Percentiles rank a stretch among this genome's conserved stretches.
These are phyloP conservation scores for Mactra quadrangularis DNA, from an alignment of 1,140 invertebrate species.

Conservation along the genomic window DNA sequence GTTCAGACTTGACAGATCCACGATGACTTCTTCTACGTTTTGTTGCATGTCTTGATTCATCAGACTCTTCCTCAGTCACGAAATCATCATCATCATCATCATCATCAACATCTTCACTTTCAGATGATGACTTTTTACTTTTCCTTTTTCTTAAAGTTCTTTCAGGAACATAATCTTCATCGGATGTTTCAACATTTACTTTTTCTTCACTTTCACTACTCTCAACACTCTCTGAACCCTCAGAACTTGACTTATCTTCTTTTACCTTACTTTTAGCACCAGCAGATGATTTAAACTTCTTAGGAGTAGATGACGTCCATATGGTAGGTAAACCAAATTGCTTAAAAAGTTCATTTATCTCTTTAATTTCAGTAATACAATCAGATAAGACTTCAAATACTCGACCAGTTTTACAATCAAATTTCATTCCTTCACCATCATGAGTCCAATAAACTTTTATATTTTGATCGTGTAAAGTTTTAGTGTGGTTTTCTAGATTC, in stretches of 20 bases:
- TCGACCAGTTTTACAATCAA: conserved; percentile 58
- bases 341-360: conserved; percentile 54
- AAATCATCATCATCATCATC: conserved; percentile 11
- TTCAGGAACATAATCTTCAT: conserved; percentile 50
- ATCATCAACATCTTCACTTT: conserved; percentile 19
- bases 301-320: conserved; percentile 13
- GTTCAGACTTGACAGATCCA: conserved; percentile 5
- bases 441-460: conserved; percentile 37
- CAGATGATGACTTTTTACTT: background rate
- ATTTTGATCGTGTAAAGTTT: conserved; percentile 38
- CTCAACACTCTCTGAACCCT: conserved; percentile 11
- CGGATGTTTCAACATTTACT: conserved; percentile 41
- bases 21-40: conserved; percentile 9
- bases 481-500: conserved; percentile 45
- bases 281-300: conserved; percentile 1
- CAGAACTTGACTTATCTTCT: background rate
- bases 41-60: conserved; percentile 2
- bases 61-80: background rate
- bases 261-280: background rate
- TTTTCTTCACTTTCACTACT: conserved; percentile 43
- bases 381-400: conserved; percentile 38
- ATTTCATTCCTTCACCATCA: conserved; percentile 54
- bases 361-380: conserved; percentile 47
- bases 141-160: conserved; percentile 22
- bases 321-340: conserved; percentile 48